Conservation (phyloP, 2,797 vertebrate genomes). For the Cheirogaleus major region DNA sequence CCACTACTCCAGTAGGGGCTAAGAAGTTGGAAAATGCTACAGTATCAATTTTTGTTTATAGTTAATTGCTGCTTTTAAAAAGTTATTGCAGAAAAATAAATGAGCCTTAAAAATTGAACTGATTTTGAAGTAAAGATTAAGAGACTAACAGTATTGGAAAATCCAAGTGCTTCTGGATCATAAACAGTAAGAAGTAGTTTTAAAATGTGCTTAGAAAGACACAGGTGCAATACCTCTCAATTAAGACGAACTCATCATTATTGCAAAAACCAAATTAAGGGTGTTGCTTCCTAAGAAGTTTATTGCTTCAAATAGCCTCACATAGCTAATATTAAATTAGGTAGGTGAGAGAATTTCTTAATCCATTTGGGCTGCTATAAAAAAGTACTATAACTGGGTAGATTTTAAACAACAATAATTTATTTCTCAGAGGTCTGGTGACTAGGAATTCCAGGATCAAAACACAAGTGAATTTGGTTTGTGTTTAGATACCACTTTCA, state of each 20-base stretch:
- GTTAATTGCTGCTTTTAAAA: neutral
- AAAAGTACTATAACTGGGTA: neutral
- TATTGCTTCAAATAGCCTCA: neutral
- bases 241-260: neutral
- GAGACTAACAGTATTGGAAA: neutral
- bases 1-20: neutral
- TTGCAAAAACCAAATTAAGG: neutral
- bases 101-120: neutral
- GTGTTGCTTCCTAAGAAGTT: neutral
- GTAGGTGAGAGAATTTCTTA: neutral
- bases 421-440: neutral
- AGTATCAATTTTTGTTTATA: neutral
- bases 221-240: neutral
- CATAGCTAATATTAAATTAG: neutral
- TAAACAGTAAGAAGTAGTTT: neutral
- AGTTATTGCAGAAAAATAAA: slow-evolving; percentile 32
- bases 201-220: neutral
- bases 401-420: neutral
- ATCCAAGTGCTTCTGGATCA: neutral
- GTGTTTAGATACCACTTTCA: neutral
- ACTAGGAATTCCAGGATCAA: neutral
- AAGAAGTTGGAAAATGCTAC: neutral
- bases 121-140: neutral
- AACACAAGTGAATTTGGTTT: neutral
- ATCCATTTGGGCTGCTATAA: neutral